Evolutionary conservation across 64 coral and sea anemone genomes (phyloP).

Genomic region (Dendrophyllia cribrosa): DNA sequence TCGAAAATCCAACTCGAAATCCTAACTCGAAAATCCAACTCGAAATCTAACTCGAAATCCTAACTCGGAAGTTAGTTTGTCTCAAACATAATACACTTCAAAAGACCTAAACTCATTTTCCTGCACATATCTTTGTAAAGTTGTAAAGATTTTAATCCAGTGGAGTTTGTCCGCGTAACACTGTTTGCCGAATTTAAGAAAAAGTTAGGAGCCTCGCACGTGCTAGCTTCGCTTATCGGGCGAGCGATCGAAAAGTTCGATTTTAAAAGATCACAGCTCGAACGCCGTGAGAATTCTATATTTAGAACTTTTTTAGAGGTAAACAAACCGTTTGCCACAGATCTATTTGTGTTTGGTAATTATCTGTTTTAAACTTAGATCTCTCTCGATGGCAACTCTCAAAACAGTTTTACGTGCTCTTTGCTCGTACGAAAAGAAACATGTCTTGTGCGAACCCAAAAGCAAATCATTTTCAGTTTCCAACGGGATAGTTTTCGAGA

Average conservation of each 20-base stretch:
- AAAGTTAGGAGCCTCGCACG: constrained; percentile 33
- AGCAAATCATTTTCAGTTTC: neutral
- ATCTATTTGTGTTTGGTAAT: too few species aligned
- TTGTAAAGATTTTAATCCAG: constrained; percentile 9
- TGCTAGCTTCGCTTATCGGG: constrained; percentile 37
- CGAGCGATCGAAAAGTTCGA: constrained; percentile 40
- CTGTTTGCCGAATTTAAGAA: neutral
- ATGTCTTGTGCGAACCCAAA: constrained; percentile 3
- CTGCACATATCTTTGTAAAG: constrained; percentile 11
- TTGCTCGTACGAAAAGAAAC: constrained; percentile 1
- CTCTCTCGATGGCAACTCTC: too few species aligned
- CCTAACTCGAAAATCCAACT: too few species aligned
- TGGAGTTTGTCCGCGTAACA: neutral
- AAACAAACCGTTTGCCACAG: too few species aligned
- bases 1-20: too few species aligned
- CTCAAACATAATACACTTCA: constrained; percentile 4
- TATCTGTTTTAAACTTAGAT: too few species aligned
- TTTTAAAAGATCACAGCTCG: constrained; percentile 21
- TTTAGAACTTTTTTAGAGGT: too few species aligned
- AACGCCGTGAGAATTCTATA: neutral
- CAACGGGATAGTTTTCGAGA: neutral
- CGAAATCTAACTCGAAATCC: too few species aligned
- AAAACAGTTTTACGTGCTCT: neutral
- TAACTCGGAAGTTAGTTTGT: too few species aligned
- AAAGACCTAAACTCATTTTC: constrained; percentile 13